Evolutionary conservation across 2,113 vertebrate genomes (phyloP), one percentile per base, ranked within the genome.

Genomic region (Gnathonemus echidnorhynchus): DNA sequence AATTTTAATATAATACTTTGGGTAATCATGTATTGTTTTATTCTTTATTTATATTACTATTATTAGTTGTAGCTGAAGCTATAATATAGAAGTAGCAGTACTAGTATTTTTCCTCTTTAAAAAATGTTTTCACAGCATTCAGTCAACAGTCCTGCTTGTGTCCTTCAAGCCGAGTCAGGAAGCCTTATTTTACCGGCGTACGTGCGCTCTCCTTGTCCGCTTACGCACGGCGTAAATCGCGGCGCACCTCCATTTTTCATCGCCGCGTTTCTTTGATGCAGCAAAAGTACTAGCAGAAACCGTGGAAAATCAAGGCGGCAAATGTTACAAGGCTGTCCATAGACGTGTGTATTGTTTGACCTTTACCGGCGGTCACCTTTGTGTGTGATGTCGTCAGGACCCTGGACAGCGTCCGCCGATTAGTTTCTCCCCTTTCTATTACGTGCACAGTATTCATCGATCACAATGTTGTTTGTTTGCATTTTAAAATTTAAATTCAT

Each of bases 301-400:
- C n/a, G 3, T 45, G 39, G 24, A 10, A 48, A 46, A 85, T 85
- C 39, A 46, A 48, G 24, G 39, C 3, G 45, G 45, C 8, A 10
- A 19, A 11, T 24, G 48, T 48, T 48, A 48, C 83, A 24, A 24
- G 3, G 39, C 45, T 24, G 39, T 42, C 21, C 45, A 21, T 24
- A 11, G 19, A 42, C 39, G 19, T 45, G 8, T 24, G 24, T 24
- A n/a, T 48, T 24, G 11, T 85, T 85, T 85, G 87, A 62, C 87
- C 53, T 58, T 62, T 45, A 66, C 17, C 52, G 49, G 70, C 15
- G 31, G 31, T 84, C 45, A 45, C 80, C 80, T 21, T 84, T 21
- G 74, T 42, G 35, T 46, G 45, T 11, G 39, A 21, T 85, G 46
- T 35, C 86, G 91, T 89, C 91, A 94, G 91, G 8, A 92, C 91